A percentile compares a stretch with the other conserved stretches of the same genome.
Conservation (phyloP, 2,113 vertebrate genomes). For the Meleagris gallopavo region DNA sequence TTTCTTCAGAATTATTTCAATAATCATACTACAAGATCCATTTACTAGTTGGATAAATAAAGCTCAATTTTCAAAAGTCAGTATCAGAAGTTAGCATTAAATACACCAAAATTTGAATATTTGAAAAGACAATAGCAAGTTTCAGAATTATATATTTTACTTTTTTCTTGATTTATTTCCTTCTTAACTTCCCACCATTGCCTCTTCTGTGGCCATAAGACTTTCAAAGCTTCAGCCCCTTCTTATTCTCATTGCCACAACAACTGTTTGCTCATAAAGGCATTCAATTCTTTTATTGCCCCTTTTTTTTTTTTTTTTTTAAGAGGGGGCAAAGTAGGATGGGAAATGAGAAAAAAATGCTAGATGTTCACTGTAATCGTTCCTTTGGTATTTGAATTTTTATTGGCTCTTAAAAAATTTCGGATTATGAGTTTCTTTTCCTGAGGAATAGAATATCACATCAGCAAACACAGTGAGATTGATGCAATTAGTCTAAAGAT, state of each 20-base stretch:
- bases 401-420: conserved; percentile 20
- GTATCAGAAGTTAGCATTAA: neutral
- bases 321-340: fast-evolving
- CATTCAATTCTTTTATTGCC: neutral
- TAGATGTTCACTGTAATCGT: neutral
- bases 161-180: neutral
- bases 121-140: neutral
- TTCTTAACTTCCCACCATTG: neutral
- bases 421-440: conserved; percentile 14
- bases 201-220: neutral
- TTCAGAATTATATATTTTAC: neutral
- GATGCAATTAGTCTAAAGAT: neutral
- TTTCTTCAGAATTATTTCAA: neutral
- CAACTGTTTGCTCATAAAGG: neutral
- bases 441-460: neutral
- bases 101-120: neutral
- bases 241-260: neutral
- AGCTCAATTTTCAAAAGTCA: neutral
- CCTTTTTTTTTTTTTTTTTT: neutral
- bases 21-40: neutral
- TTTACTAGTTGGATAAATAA: neutral
- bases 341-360: neutral
- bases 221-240: neutral
- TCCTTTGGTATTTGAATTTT: conserved; percentile 35
- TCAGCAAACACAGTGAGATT: neutral